phyloP scores from a whole-genome alignment of 2,888 invertebrate genomes.

The Lasius platythorax region DNA sequence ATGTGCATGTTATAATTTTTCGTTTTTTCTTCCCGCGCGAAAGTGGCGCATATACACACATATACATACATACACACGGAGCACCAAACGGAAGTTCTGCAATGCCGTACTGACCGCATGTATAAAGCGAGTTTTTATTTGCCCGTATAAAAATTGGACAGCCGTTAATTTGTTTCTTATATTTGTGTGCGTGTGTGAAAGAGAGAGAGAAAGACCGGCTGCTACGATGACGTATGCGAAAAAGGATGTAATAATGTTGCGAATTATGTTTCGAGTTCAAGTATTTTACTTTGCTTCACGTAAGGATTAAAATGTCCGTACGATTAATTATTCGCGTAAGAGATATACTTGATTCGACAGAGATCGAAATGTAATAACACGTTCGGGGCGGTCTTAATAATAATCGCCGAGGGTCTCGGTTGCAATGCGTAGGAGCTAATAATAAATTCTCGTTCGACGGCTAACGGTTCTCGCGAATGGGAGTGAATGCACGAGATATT shows the following conservation, averaged over 20 bases:
- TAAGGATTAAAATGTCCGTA: background rate
- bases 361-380: conserved; percentile 36
- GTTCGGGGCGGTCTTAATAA: conserved; percentile 32
- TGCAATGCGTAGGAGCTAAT: conserved; percentile 35
- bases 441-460: conserved; percentile 34
- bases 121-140: conserved; percentile 25
- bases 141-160: conserved; percentile 28
- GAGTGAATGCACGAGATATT: conserved; percentile 41
- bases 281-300: background rate
- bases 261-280: background rate
- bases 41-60: conserved; percentile 23
- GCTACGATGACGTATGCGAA: background rate
- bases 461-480: conserved; percentile 51
- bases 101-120: conserved; percentile 11
- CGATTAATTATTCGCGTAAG: conserved; percentile 33
- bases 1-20: conserved; percentile 44
- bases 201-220: background rate
- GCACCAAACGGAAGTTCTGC: conserved; percentile 42
- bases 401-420: conserved; percentile 23
- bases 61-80: background rate
- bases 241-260: background rate
- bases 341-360: background rate
- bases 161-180: conserved; percentile 25
- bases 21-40: conserved; percentile 40
- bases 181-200: too few species aligned